Percentiles rank a stretch among this genome's conserved stretches.
phyloP scores from a whole-genome alignment of 2,888 invertebrate genomes.

The Scaptomyza parva region DNA sequence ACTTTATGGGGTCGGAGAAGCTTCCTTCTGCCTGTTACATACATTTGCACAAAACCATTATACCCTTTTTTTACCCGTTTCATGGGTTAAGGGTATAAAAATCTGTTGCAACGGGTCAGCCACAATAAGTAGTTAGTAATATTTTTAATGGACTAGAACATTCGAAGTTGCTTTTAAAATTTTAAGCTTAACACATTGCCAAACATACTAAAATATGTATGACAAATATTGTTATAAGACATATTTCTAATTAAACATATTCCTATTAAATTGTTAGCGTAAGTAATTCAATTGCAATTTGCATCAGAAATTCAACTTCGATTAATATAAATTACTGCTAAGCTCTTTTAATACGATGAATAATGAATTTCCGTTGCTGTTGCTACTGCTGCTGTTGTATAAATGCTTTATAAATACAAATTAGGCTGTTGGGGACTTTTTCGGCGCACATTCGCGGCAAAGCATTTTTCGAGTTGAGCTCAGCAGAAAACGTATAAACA shows the following conservation, averaged over 20 bases:
- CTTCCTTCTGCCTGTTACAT: no score
- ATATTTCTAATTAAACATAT: not conserved
- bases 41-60: no score
- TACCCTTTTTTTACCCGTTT: no score
- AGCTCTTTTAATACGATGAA: slow-evolving; percentile 41
- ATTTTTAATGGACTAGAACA: not conserved
- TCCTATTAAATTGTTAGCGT: not conserved
- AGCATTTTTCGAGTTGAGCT: slow-evolving; percentile 37
- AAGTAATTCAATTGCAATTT: slow-evolving; percentile 5
- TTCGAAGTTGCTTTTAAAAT: not conserved
- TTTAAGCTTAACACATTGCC: not conserved
- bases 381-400: slow-evolving; percentile 15
- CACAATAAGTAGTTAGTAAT: no score
- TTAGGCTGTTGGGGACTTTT: slow-evolving; percentile 28
- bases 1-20: no score
- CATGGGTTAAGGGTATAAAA: no score
- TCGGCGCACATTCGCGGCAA: slow-evolving; percentile 24
- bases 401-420: slow-evolving; percentile 49
- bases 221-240: not conserved
- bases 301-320: slow-evolving; percentile 11
- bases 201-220: slow-evolving; percentile 2
- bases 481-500: slow-evolving; percentile 41
- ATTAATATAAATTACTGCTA: slow-evolving; percentile 37
- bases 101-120: no score
- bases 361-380: slow-evolving; percentile 30